These are phyloP conservation scores for Candoia aspera DNA, from an alignment of 2,113 vertebrate species.

Conservation along the genomic window DNA sequence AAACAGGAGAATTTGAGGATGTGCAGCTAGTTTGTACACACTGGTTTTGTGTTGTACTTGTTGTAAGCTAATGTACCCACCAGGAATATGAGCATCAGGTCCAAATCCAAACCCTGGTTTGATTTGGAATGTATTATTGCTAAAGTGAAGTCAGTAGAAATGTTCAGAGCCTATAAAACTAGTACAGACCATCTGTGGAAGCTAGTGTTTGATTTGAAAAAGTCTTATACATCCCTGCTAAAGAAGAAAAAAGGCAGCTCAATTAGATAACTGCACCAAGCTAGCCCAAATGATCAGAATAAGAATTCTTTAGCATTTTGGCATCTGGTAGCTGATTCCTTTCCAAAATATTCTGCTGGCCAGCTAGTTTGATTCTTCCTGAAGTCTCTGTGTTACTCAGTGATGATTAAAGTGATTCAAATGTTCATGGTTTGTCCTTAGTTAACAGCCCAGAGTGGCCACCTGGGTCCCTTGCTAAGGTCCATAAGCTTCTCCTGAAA, in stretches of 20 bases:
- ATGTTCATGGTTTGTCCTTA: not conserved
- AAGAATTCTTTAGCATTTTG: not conserved
- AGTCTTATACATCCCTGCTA: not conserved
- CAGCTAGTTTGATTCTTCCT: not conserved
- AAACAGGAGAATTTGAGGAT: not conserved
- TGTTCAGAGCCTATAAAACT: not conserved
- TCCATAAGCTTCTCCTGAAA: not conserved
- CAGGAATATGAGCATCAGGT: not conserved
- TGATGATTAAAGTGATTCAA: not conserved
- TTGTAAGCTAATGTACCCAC: not conserved
- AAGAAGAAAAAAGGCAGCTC: not conserved
- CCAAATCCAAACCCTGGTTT: not conserved
- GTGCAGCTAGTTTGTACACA: not conserved
- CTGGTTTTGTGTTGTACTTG: not conserved
- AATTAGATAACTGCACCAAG: not conserved
- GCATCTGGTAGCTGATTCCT: not conserved
- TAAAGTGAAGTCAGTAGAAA: not conserved
- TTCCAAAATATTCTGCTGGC: not conserved
- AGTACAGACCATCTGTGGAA: not conserved
- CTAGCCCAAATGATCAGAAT: not conserved
- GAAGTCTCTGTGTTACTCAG: not conserved
- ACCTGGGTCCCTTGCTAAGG: not conserved
- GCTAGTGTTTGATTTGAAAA: not conserved
- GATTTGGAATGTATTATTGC: not conserved
- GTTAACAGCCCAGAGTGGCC: not conserved